Percentiles rank a stretch among this genome's conserved stretches.
Evolutionary conservation across 2,888 invertebrate genomes (phyloP).

Genomic region (Campaea margaritaria): DNA sequence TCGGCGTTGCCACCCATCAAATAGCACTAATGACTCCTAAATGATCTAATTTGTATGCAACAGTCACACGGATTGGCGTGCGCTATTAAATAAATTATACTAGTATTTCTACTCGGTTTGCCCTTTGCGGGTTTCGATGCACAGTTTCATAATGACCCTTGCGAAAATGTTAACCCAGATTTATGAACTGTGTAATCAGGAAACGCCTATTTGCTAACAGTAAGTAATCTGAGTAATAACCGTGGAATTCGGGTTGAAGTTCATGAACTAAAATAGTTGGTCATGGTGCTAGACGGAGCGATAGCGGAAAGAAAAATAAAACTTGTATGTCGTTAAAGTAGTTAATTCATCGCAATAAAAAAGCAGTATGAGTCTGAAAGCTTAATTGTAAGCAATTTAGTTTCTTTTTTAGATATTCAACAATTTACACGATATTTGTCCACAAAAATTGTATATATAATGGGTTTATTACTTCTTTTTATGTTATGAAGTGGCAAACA

Average conservation of each 20-base stretch:
- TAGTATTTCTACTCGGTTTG: constrained; percentile 13
- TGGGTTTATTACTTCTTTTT: too few species aligned
- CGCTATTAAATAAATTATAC: constrained; percentile 12
- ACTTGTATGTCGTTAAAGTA: too few species aligned
- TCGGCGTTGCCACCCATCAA: too few species aligned
- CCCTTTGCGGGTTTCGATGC: constrained; percentile 22
- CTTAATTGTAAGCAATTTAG: too few species aligned
- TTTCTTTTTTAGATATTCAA: too few species aligned
- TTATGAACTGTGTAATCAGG: constrained; percentile 41
- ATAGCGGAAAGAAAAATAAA: background rate
- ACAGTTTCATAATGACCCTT: constrained; percentile 32
- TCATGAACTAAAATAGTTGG: constrained; percentile 32
- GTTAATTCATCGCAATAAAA: too few species aligned
- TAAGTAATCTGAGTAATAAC: constrained; percentile 38
- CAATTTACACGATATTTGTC: too few species aligned
- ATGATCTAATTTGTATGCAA: too few species aligned
- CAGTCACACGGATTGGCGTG: constrained; percentile 38
- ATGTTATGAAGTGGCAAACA: too few species aligned
- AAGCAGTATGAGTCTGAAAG: too few species aligned
- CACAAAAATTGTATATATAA: too few species aligned
- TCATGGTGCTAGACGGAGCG: constrained; percentile 18
- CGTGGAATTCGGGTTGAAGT: constrained; percentile 46
- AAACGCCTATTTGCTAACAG: constrained; percentile 40
- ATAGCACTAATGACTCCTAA: too few species aligned
- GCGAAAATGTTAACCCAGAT: constrained; percentile 36